Conservation (phyloP, 1,140 invertebrate genomes). For the Drosophila sp. region DNA sequence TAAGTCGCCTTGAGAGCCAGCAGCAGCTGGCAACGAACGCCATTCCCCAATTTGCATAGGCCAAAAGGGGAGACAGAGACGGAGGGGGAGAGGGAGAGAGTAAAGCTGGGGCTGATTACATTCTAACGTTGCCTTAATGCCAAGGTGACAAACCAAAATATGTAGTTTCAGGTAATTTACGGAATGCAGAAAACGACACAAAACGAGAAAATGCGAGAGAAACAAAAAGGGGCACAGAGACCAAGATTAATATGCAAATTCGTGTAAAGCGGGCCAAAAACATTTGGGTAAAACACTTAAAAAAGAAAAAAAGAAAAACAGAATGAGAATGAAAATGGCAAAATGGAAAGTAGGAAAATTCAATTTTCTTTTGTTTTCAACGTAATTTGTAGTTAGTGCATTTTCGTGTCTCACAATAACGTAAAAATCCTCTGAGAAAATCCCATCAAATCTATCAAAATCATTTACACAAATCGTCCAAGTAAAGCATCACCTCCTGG, state of each 20-base stretch:
- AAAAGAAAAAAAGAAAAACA: slow-evolving; percentile 21
- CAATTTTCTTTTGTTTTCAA: slow-evolving; percentile 57
- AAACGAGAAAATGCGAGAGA: neutral
- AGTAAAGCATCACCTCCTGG: slow-evolving; percentile 40
- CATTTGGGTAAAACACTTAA: neutral
- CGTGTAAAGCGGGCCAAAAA: slow-evolving; percentile 32
- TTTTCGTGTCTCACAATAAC: slow-evolving; percentile 66
- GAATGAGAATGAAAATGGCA: neutral
- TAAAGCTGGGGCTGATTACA: slow-evolving; percentile 54
- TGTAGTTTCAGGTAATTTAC: slow-evolving; percentile 76
- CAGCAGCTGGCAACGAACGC: slow-evolving; percentile 66
- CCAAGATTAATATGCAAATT: slow-evolving; percentile 78
- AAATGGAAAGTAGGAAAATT: slow-evolving; percentile 36
- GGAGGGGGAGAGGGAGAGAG: slow-evolving; percentile 7
- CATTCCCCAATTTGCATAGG: slow-evolving; percentile 61
- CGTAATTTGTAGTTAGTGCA: slow-evolving; percentile 75
- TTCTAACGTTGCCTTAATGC: slow-evolving; percentile 52
- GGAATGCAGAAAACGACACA: slow-evolving; percentile 24
- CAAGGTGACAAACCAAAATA: slow-evolving; percentile 80
- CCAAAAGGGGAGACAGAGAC: slow-evolving; percentile 2
- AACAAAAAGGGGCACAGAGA: neutral
- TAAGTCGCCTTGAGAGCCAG: slow-evolving; percentile 70
- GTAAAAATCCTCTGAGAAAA: slow-evolving; percentile 41
- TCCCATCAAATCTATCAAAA: slow-evolving; percentile 80
- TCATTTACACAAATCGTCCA: slow-evolving; percentile 75